A percentile compares a stretch with the other conserved stretches of the same genome.
phyloP scores from a whole-genome alignment of 1,140 invertebrate species.

The Cydia amplana region DNA sequence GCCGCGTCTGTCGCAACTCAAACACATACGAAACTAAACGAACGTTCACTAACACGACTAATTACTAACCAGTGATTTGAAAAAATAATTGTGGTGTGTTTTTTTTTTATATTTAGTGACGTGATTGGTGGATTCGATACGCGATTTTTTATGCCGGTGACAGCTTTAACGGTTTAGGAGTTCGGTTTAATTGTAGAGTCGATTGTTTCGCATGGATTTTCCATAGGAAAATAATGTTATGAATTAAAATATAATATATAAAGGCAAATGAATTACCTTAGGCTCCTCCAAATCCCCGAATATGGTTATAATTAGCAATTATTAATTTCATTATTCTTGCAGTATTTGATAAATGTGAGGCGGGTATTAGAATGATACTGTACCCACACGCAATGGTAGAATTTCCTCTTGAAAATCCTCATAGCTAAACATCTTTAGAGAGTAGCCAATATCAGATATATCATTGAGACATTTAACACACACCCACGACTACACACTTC shows the following conservation, averaged over 20 bases:
- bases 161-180: slow-evolving; percentile 39
- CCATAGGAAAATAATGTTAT: neutral
- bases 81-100: slow-evolving; percentile 39
- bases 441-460: too few relatives aligned
- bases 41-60: slow-evolving; percentile 54
- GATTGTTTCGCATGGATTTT: slow-evolving; percentile 27
- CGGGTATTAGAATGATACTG: too few relatives aligned
- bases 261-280: neutral
- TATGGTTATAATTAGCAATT: too few relatives aligned
- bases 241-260: neutral
- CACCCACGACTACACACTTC: too few relatives aligned
- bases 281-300: neutral
- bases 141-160: slow-evolving; percentile 55
- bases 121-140: slow-evolving; percentile 58
- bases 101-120: slow-evolving; percentile 53
- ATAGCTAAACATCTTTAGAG: too few relatives aligned
- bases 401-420: too few relatives aligned
- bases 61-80: slow-evolving; percentile 50
- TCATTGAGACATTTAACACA: too few relatives aligned
- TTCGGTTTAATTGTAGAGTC: slow-evolving; percentile 42
- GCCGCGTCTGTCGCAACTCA: slow-evolving; percentile 43
- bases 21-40: slow-evolving; percentile 44
- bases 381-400: too few relatives aligned
- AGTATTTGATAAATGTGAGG: too few relatives aligned
- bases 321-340: too few relatives aligned